phyloP scores from a whole-genome alignment of 2,888 invertebrate species.

The Eupsilia transversa region DNA sequence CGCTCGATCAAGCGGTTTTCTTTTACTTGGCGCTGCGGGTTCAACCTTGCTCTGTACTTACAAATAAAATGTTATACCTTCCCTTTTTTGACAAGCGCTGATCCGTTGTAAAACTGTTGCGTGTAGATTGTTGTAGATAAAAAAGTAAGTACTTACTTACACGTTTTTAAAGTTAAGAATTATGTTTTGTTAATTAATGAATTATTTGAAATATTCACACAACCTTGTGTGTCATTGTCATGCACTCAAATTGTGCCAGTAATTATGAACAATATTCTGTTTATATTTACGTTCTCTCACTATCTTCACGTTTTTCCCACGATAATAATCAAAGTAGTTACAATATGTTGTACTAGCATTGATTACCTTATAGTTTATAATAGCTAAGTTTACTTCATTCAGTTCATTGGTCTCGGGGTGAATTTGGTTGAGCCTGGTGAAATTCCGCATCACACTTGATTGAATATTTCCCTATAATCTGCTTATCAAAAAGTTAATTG shows the following conservation, averaged over 20 bases:
- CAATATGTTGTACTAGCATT: slow-evolving; percentile 30
- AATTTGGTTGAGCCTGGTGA: background rate
- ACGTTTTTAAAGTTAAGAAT: background rate
- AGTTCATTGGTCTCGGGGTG: slow-evolving; percentile 4
- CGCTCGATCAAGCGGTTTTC: background rate
- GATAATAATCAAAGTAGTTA: slow-evolving; percentile 33
- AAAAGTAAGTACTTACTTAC: background rate
- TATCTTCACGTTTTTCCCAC: slow-evolving; percentile 41
- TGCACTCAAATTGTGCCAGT: slow-evolving; percentile 19
- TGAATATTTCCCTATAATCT: background rate
- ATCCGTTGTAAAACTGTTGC: slow-evolving; percentile 10
- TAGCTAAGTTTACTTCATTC: background rate
- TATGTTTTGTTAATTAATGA: slow-evolving; percentile 24
- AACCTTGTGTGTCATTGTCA: slow-evolving; percentile 54
- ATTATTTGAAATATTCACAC: slow-evolving; percentile 53
- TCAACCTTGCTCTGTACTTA: background rate
- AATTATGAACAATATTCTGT: slow-evolving; percentile 47
- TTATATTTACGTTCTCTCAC: slow-evolving; percentile 25
- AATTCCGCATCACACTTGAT: background rate
- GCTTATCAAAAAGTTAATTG: background rate
- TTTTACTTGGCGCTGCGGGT: background rate
- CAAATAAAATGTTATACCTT: background rate
- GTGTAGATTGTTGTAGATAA: slow-evolving; percentile 30
- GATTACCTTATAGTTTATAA: slow-evolving; percentile 20
- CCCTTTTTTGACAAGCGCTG: background rate